Conservation (phyloP, 2,888 invertebrate species). For the Caenorhabditis sp. region DNA sequence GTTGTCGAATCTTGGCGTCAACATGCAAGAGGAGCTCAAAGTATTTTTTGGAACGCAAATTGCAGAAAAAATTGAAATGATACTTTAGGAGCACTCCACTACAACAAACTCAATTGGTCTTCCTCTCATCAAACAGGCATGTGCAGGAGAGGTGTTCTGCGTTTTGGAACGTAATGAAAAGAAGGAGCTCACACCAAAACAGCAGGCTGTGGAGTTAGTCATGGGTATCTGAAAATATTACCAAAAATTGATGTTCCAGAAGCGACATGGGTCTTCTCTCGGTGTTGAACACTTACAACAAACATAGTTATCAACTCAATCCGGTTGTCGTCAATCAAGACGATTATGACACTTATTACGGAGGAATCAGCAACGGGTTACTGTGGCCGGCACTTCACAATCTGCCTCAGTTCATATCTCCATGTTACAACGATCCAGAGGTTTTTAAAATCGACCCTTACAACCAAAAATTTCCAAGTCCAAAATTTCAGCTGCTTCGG, state of each 20-base stretch:
- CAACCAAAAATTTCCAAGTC: not conserved
- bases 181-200: conserved; percentile 67
- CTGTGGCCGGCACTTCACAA: conserved; percentile 81
- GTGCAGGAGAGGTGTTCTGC: conserved; percentile 79
- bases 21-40: conserved; percentile 68
- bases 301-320: conserved; percentile 78
- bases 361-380: conserved; percentile 80
- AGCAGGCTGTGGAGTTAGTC: conserved; percentile 74
- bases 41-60: not conserved
- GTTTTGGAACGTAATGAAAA: conserved; percentile 76
- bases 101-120: conserved; percentile 78
- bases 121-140: conserved; percentile 76
- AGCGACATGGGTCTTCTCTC: conserved; percentile 79
- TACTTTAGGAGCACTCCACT: conserved; percentile 66
- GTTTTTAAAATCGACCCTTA: conserved; percentile 4
- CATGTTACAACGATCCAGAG: conserved; percentile 75
- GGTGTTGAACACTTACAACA: conserved; percentile 78
- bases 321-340: conserved; percentile 79
- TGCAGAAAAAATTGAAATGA: not conserved
- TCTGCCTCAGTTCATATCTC: conserved; percentile 77
- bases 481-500: conserved; percentile 52
- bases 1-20: conserved; percentile 77
- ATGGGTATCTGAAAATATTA: not conserved
- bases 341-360: conserved; percentile 80
- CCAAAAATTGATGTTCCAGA: conserved; percentile 48